These are phyloP conservation scores for Oxytorus armatus DNA, from an alignment of 2,888 invertebrate genomes.

Conservation along the genomic window DNA sequence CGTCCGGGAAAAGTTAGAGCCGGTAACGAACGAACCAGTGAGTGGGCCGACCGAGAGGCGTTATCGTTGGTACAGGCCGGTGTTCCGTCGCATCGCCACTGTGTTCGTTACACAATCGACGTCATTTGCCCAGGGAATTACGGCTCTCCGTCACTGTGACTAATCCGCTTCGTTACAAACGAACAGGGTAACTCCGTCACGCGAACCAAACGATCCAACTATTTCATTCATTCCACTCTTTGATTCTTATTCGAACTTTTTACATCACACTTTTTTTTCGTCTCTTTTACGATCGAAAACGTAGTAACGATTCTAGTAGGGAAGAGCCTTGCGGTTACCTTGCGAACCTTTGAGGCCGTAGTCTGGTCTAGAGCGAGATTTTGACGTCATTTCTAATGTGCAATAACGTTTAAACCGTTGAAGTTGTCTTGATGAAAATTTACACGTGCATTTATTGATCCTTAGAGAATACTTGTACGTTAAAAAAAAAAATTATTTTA, in stretches of 20 bases:
- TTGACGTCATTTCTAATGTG: no score
- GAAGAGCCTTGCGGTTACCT: no score
- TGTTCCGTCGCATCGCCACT: constrained; percentile 65
- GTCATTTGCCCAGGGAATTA: constrained; percentile 82
- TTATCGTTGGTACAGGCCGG: constrained; percentile 52
- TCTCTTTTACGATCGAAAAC: no score
- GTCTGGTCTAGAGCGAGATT: no score
- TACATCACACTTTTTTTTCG: neutral
- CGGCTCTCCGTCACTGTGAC: constrained; percentile 81
- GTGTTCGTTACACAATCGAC: constrained; percentile 81
- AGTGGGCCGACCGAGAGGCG: constrained; percentile 24
- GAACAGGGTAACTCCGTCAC: constrained; percentile 82
- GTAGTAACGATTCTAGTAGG: no score
- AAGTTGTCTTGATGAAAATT: no score
- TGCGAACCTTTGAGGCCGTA: no score
- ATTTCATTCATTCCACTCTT: constrained; percentile 39
- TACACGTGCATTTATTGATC: no score
- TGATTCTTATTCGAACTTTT: constrained; percentile 9
- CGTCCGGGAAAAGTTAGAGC: constrained; percentile 15
- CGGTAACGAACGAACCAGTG: constrained; percentile 9
- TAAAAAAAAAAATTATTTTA: no score
- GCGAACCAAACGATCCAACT: constrained; percentile 68
- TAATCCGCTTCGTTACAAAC: constrained; percentile 82
- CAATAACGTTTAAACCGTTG: no score
- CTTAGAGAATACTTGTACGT: no score